Base-by-base conservation (phyloP, 2,888 invertebrate genomes). In the Reticulitermes lucifugus region DNA sequence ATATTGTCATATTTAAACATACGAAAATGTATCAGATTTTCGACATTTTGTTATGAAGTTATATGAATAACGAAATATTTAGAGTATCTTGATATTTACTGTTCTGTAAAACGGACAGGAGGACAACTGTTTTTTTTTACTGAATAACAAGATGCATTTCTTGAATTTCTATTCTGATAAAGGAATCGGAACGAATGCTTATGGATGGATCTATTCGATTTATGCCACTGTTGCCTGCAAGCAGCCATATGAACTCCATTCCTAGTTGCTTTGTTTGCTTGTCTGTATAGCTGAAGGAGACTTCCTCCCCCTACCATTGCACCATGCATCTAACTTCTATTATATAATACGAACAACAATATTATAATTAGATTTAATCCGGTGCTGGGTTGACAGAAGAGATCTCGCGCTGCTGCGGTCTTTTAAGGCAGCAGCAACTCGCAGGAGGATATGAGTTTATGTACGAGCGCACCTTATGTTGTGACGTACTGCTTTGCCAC, bases 341-440 rank as follows among this genome's bases (percentile, higher is more conserved):
- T 81, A 65, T 81, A 43, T 81, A 65, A 81, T 60, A 81, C 81
- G 81, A 81, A 81, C 81, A 81, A 81, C 81, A 81, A 81, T 81
- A 81, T 70, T 81, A 81, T 81, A 81, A 81, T 81, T 81, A 81
- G 81, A 81, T 81, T 81, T 81, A 81, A 81, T 81, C 81, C 81
- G 25, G 81, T 25, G 70, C 81, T 81, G n/a, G 81, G 81, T 81
- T 81, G 81, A 81, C 81, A 81, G 81, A 81, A 79, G 79, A 79
- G 79, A 79, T 79, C 79, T 79, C 29, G 79, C 29, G 81, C 65
- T 55, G 25, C 79, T 65, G 81, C n/a, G 81, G 65, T 81, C 81
- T 81, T 81, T 81, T 81, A 81, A 70, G 80, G 60, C 43, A 65
- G n/a, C n/a, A 75, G 81, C 81, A 70, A 81, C 29, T 81, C 81